Evolutionary conservation across 2,888 invertebrate species (phyloP), one percentile per base, ranked within the genome.

Genomic region (Conomelus anceps): DNA sequence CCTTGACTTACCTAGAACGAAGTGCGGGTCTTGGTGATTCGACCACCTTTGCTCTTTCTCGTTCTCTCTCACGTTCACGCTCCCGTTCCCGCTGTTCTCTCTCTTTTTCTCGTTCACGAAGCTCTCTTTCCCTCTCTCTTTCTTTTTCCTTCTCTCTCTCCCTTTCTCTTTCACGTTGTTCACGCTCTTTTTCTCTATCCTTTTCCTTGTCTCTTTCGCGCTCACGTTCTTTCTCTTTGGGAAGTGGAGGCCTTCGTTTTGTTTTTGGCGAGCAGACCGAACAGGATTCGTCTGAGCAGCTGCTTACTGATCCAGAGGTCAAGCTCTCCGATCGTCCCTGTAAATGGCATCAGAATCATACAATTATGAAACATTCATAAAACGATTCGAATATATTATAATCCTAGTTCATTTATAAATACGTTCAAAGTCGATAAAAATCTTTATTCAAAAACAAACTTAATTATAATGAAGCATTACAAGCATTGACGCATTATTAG

Each of bases 231-330:
- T 63, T 34, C 22, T 34, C 22, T 17, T 22, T 85, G 23, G 90
- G 86, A 26, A 90, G 87, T 13, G 89, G 89, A 17, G 87, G 87
- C 85, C 89, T 84, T 22, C 87, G 22, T 24, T 88, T 87, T 22
- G 85, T 88, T 88, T 90, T 90, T 41, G 89, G 89, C 3, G 91
- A 91, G 92, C 97, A 97, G 0, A 97, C 96, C 0, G 97, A 97
- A 92, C 97, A 97, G 0, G 97, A 97, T 92, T 97, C 96, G 92
- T 97, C 97, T 0, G 97, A 97, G 92, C 97, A 97, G 91, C 96
- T 97, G 94, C 97, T 97, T 87, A 96, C 95, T 0, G 97, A 96
- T 63, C 97, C 97, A 0, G 92, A 92, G 88, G 92, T 92, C 22
- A 90, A 90, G 89, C 91, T 87, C 93, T 93, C 90, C 93, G 94